Conservation (phyloP, 2,113 vertebrate genomes). For the Mugil cephalus region DNA sequence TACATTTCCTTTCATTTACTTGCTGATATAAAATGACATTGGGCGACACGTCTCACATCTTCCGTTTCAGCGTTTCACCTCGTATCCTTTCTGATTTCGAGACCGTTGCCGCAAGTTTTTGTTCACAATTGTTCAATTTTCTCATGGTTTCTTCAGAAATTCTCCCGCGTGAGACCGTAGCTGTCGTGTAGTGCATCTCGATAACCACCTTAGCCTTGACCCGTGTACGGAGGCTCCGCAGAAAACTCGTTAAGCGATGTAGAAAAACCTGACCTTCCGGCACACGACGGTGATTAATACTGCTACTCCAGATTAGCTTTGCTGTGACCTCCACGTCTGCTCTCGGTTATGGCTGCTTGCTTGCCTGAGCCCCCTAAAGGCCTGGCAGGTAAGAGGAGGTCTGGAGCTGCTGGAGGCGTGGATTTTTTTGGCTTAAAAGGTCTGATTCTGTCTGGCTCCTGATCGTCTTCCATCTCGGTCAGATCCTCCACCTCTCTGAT, state of each 20-base stretch:
- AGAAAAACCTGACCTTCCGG: background rate
- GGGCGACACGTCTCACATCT: background rate
- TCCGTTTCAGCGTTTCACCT: background rate
- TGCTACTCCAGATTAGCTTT: conserved; percentile 12
- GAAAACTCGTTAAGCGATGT: background rate
- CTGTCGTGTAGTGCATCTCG: too few relatives aligned
- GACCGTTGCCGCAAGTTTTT: background rate
- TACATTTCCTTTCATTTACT: conserved; percentile 1
- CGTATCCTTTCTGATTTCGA: background rate
- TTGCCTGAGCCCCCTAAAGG: conserved; percentile 48
- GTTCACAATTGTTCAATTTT: background rate
- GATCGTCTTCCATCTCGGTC: conserved; percentile 31
- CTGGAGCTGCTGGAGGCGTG: conserved; percentile 56
- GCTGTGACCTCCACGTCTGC: background rate
- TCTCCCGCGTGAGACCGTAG: too few relatives aligned
- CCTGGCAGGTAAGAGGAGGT: conserved; percentile 29
- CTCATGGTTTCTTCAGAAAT: too few relatives aligned
- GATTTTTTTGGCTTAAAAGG: conserved; percentile 33
- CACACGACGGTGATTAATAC: background rate
- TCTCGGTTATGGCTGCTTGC: conserved; percentile 16
- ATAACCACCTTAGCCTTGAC: background rate
- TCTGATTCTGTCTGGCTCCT: conserved; percentile 45
- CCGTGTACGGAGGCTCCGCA: background rate
- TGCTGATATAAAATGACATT: background rate
- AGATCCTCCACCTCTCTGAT: conserved; percentile 41